Conservation (phyloP, 2,888 invertebrate genomes). For the Drosophila atroscutellata region DNA sequence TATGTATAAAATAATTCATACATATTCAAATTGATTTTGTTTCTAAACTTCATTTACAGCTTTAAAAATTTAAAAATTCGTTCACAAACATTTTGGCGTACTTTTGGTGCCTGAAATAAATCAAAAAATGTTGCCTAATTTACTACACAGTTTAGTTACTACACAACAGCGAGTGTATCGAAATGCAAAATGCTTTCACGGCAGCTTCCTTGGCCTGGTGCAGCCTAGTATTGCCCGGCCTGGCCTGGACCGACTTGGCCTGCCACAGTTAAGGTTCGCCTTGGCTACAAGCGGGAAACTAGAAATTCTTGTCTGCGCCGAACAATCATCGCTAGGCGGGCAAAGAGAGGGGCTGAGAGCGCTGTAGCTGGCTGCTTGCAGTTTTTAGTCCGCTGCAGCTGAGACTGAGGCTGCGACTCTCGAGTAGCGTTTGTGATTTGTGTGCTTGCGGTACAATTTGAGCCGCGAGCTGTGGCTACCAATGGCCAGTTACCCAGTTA, state of each 20-base stretch:
- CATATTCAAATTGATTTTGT: neutral
- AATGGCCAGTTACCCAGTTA: slow-evolving; percentile 69
- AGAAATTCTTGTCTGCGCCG: slow-evolving; percentile 73
- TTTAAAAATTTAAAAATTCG: neutral
- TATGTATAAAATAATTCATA: neutral
- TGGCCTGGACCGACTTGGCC: slow-evolving; percentile 24
- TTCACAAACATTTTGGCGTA: neutral
- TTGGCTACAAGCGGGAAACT: slow-evolving; percentile 54
- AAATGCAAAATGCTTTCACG: slow-evolving; percentile 78
- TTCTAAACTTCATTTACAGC: neutral
- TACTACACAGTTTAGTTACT: neutral
- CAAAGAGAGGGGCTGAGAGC: neutral
- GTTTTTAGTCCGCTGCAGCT: slow-evolving; percentile 12
- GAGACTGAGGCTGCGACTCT: slow-evolving; percentile 14
- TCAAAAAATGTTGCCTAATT: neutral
- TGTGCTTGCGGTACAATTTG: slow-evolving; percentile 80
- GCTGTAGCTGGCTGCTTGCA: slow-evolving; percentile 10
- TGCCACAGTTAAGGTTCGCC: slow-evolving; percentile 69
- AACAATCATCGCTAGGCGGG: slow-evolving; percentile 69
- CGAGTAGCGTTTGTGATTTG: slow-evolving; percentile 70
- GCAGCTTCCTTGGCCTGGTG: slow-evolving; percentile 49
- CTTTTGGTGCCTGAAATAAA: neutral
- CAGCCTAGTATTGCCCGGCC: slow-evolving; percentile 33
- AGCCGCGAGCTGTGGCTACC: slow-evolving; percentile 77
- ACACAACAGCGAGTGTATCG: slow-evolving; percentile 23